A percentile compares a stretch with the other conserved stretches of the same genome.
Conservation (phyloP, 2,888 invertebrate species). For the Notodonta ziczac region DNA sequence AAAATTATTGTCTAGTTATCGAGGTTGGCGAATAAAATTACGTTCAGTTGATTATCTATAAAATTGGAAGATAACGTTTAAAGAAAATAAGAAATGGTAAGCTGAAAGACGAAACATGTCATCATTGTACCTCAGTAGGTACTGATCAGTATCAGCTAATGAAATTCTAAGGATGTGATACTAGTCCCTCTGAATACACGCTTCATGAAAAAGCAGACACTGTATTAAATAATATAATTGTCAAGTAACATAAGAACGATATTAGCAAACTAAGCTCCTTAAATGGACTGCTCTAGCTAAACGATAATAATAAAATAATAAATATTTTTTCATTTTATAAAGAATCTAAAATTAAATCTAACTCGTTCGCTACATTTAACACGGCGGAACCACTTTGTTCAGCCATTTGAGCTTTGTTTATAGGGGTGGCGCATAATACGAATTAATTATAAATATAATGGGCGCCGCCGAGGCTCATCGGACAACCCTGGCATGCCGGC, state of each 20-base stretch:
- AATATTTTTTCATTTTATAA: neutral
- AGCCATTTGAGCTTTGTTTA: constrained; percentile 2
- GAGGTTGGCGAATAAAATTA: neutral
- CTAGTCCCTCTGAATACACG: too few species aligned
- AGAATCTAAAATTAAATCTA: neutral
- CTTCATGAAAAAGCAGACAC: too few species aligned
- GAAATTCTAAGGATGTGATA: too few species aligned
- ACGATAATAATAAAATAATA: neutral
- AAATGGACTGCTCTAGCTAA: too few species aligned
- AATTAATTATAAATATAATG: constrained; percentile 1
- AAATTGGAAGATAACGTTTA: too few species aligned
- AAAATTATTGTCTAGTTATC: neutral
- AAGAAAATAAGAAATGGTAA: too few species aligned
- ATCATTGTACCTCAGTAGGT: too few species aligned
- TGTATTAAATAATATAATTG: too few species aligned
- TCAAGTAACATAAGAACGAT: too few species aligned
- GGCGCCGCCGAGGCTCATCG: neutral
- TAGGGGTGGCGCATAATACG: constrained; percentile 3
- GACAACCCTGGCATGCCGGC: neutral
- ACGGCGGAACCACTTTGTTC: neutral
- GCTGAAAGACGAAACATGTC: too few species aligned
- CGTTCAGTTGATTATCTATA: neutral
- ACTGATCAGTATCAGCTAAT: too few species aligned
- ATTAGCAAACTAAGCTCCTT: too few species aligned
- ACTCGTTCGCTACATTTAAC: neutral